A percentile compares a stretch with the other conserved stretches of the same genome.
These are phyloP conservation scores for Hipparchia semele DNA, from an alignment of 2,888 invertebrate genomes.

Conservation along the genomic window DNA sequence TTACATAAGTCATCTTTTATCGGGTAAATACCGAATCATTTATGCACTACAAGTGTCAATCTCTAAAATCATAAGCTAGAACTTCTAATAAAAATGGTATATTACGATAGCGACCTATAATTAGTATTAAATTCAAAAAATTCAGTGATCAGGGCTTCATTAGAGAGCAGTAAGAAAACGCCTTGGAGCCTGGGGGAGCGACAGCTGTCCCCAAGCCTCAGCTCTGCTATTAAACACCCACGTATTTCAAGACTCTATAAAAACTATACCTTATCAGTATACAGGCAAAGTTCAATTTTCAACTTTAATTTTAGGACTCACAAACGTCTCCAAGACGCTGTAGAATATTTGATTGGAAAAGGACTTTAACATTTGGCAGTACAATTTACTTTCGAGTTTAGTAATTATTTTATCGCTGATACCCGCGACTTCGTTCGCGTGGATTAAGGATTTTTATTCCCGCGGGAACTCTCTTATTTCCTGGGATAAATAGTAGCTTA, in stretches of 20 bases:
- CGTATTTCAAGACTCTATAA: slow-evolving; percentile 55
- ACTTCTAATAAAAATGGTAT: too few relatives aligned
- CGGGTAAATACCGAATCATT: too few relatives aligned
- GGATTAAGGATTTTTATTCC: not conserved
- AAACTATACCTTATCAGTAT: slow-evolving; percentile 43
- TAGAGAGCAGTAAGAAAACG: slow-evolving; percentile 78
- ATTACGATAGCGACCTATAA: not conserved
- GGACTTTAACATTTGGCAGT: slow-evolving; percentile 44
- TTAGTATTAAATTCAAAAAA: slow-evolving; percentile 4
- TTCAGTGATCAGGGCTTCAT: slow-evolving; percentile 58
- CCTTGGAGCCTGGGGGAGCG: slow-evolving; percentile 70
- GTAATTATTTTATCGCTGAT: not conserved
- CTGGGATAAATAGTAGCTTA: too few relatives aligned
- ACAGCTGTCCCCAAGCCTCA: slow-evolving; percentile 80
- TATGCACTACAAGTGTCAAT: too few relatives aligned
- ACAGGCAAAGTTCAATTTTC: slow-evolving; percentile 38
- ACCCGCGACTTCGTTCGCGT: not conserved
- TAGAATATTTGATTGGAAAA: slow-evolving; percentile 46
- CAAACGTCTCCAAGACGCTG: slow-evolving; percentile 39
- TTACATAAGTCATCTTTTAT: too few relatives aligned
- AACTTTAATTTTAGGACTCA: slow-evolving; percentile 1
- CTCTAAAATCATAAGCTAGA: too few relatives aligned
- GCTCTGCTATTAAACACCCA: slow-evolving; percentile 74
- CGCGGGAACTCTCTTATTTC: not conserved
- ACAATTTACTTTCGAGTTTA: slow-evolving; percentile 47